These are phyloP conservation scores for Orius insidiosus DNA, from an alignment of 1,140 invertebrate genomes.

Conservation along the genomic window DNA sequence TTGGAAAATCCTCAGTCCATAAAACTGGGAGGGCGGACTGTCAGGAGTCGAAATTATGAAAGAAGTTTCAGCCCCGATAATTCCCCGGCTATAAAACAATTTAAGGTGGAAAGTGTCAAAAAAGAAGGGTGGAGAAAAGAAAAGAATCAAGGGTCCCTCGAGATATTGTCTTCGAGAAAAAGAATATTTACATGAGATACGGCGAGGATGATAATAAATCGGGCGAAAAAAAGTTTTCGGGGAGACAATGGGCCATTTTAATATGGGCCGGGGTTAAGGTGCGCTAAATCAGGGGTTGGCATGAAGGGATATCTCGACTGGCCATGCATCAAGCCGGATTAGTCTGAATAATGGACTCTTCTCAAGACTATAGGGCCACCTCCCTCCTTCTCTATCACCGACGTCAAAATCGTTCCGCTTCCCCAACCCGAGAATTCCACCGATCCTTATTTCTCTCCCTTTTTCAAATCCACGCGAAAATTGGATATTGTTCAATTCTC, in stretches of 20 bases:
- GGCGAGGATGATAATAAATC: slow-evolving; percentile 3
- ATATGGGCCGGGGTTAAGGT: slow-evolving; percentile 4
- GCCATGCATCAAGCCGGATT: slow-evolving; percentile 15
- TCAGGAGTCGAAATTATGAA: no score
- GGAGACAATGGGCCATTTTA: slow-evolving; percentile 9
- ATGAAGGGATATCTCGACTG: slow-evolving; percentile 8
- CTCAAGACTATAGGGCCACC: background rate
- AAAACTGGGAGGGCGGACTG: no score
- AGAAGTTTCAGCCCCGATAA: background rate
- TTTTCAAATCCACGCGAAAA: no score
- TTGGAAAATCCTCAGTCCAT: no score
- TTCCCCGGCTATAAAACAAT: slow-evolving; percentile 7
- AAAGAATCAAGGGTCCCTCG: background rate
- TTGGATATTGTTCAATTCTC: no score
- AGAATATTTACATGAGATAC: background rate
- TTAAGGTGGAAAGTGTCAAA: slow-evolving; percentile 1
- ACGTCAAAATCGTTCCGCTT: no score
- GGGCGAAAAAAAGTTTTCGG: slow-evolving; percentile 5
- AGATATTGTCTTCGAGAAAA: slow-evolving; percentile 6
- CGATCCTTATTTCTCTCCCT: no score
- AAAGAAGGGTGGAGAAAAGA: slow-evolving; percentile 4
- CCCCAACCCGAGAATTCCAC: no score
- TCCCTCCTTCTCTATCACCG: no score
- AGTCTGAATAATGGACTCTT: slow-evolving; percentile 15
- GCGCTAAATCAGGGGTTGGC: slow-evolving; percentile 5